Base-by-base conservation (phyloP, 1,140 invertebrate genomes). In the Cotesia vestalis region DNA sequence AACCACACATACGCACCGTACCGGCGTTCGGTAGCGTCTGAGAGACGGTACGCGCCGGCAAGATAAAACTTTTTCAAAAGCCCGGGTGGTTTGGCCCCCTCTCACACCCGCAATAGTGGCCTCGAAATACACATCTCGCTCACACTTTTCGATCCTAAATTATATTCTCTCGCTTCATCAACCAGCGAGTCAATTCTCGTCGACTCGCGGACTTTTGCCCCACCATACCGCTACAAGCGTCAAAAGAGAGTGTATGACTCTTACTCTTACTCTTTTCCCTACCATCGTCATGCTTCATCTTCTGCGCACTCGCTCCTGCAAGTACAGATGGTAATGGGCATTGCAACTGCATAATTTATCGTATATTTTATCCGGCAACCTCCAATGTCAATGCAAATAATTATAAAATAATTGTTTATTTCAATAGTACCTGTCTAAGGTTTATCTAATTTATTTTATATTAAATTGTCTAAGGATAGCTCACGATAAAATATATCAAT, bases 31-130 rank as follows among this genome's bases (percentile, higher is more conserved):
- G 81, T 84, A 85, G 81, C 83, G 80, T 84, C 85, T 85, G 84
- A 82, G 81, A 83, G 83, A 75, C 81, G 71, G 78, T 63, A 76
- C 78, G 81, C 76, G 79, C 81, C 79, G 80, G 78, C 79, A 81
- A 85, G 83, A 86, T 85, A 85, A 85, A 85, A 85, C 83, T 84
- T 85, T 86, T 86, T 85, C 78, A 84, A 85, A 86, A 86, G 83
- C 83, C 83, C 79, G 76, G 68, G 77, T 74, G 80, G 63, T 74
- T 73, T 75, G 53, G 46, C 59, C 69, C 36, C 64, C 68, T 72
- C 12, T 52, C 51, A 14, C 66, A 27, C 51, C 60, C 60, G 60
- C 60, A 12, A 27, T 36, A 4, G 35, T 62, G 14, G 36, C 35
- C 63, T 66, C 63, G 63, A 17, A 34, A 51, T 66, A 51, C 17